Evolutionary conservation across 1,140 invertebrate species (phyloP).

Genomic region (Drosophila nigrodunni): DNA sequence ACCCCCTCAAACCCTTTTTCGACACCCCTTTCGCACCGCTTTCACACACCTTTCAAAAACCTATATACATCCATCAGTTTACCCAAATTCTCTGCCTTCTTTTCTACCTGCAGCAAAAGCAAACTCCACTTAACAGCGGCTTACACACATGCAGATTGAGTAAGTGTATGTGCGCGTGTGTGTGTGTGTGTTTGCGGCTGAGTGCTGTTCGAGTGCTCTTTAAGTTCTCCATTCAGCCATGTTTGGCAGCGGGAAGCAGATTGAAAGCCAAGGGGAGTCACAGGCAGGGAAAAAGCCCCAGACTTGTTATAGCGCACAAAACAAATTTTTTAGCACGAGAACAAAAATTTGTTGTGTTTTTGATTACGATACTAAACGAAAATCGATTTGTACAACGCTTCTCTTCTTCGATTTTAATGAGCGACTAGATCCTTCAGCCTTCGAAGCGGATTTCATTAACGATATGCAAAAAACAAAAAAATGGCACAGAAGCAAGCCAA

Average conservation of each 20-base stretch:
- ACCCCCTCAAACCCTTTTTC: neutral
- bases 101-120: slow-evolving; percentile 50
- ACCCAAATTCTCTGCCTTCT: slow-evolving; percentile 26
- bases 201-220: slow-evolving; percentile 81
- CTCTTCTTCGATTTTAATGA: slow-evolving; percentile 55
- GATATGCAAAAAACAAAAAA: slow-evolving; percentile 53
- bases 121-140: slow-evolving; percentile 73
- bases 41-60: slow-evolving; percentile 13
- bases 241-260: slow-evolving; percentile 30
- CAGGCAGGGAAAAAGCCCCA: slow-evolving; percentile 17
- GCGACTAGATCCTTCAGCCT: slow-evolving; percentile 41
- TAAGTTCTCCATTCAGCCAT: slow-evolving; percentile 77
- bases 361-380: slow-evolving; percentile 83
- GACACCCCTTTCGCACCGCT: slow-evolving; percentile 9
- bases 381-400: slow-evolving; percentile 72
- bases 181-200: slow-evolving; percentile 67
- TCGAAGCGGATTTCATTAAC: slow-evolving; percentile 64
- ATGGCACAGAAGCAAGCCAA: slow-evolving; percentile 14
- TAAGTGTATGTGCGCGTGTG: slow-evolving; percentile 34
- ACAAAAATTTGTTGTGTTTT: slow-evolving; percentile 72
- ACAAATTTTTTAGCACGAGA: slow-evolving; percentile 80
- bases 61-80: slow-evolving; percentile 32
- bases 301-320: slow-evolving; percentile 80
- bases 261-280: neutral
- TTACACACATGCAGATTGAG: slow-evolving; percentile 71